Evolutionary conservation across 2,113 vertebrate species (phyloP).

Genomic region (Sylvia atricapilla): DNA sequence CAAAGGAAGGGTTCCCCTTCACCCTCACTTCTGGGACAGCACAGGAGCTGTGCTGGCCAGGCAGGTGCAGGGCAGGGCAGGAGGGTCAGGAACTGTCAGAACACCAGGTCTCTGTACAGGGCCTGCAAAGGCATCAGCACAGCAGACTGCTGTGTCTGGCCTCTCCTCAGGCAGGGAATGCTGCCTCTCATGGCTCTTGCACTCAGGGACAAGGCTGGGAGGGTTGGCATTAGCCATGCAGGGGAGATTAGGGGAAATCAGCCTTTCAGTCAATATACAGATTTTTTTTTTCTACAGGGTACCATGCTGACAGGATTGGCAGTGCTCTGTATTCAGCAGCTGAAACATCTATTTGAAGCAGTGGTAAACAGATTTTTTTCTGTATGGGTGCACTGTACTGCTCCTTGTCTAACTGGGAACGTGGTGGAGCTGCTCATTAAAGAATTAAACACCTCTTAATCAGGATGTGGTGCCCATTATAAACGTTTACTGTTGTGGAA

Average conservation of each 20-base stretch:
- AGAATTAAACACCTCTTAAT: not conserved
- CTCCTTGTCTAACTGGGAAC: not conserved
- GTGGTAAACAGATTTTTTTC: not conserved
- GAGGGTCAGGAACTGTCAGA: not conserved
- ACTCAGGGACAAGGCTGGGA: not conserved
- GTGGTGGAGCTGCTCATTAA: not conserved
- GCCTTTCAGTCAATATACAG: not conserved
- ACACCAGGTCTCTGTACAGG: not conserved
- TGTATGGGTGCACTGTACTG: not conserved
- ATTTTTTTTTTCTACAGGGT: not conserved
- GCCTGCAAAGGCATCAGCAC: not conserved
- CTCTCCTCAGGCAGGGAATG: constrained; percentile 21
- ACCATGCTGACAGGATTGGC: not conserved
- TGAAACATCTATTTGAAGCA: not conserved
- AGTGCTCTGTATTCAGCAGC: not conserved
- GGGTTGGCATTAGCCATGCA: constrained; percentile 13
- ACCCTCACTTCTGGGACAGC: not conserved
- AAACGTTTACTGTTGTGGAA: not conserved
- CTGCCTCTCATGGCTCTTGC: not conserved
- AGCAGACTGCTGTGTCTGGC: not conserved
- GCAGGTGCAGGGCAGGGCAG: not conserved
- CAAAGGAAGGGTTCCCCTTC: constrained; percentile 8
- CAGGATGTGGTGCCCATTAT: not conserved
- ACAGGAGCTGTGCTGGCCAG: not conserved
- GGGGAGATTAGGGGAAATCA: not conserved